phyloP scores from a whole-genome alignment of 2,888 invertebrate species.

The Rhogogaster chlorosoma region DNA sequence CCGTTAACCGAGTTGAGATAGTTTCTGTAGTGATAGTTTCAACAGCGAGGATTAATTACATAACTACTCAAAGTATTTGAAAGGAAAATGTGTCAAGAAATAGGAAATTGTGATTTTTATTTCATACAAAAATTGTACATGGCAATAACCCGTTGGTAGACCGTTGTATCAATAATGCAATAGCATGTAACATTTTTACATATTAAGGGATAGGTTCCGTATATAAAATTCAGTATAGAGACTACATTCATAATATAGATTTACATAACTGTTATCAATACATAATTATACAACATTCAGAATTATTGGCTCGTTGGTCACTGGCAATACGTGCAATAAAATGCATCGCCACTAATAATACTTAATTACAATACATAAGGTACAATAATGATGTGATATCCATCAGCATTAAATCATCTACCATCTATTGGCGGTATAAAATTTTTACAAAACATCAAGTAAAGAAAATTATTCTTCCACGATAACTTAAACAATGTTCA shows the following conservation, averaged over 20 bases:
- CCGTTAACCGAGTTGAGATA: background rate
- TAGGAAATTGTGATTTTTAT: conserved; percentile 66
- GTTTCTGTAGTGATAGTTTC: background rate
- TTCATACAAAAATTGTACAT: conserved; percentile 67
- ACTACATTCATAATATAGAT: conserved; percentile 60
- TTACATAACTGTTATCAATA: conserved; percentile 32
- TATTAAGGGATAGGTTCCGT: conserved; percentile 53
- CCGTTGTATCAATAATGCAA: conserved; percentile 45
- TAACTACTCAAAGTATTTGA: background rate
- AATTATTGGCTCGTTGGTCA: conserved; percentile 60
- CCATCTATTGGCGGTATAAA: background rate
- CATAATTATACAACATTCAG: conserved; percentile 60
- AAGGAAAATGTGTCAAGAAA: conserved; percentile 18
- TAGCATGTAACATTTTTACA: conserved; percentile 42
- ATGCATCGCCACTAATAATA: conserved; percentile 37
- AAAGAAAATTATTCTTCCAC: background rate
- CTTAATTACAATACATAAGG: conserved; percentile 1
- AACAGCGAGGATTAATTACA: background rate
- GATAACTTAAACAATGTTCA: background rate
- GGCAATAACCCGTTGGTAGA: conserved; percentile 51
- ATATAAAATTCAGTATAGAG: conserved; percentile 65
- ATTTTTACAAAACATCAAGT: conserved; percentile 13
- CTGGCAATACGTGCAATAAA: conserved; percentile 55
- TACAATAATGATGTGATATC: conserved; percentile 18
- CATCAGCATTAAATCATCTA: background rate